A percentile compares a stretch with the other conserved stretches of the same genome.
These are phyloP conservation scores for Cuniculus paca DNA, from an alignment of 2,797 vertebrate species.

Conservation along the genomic window DNA sequence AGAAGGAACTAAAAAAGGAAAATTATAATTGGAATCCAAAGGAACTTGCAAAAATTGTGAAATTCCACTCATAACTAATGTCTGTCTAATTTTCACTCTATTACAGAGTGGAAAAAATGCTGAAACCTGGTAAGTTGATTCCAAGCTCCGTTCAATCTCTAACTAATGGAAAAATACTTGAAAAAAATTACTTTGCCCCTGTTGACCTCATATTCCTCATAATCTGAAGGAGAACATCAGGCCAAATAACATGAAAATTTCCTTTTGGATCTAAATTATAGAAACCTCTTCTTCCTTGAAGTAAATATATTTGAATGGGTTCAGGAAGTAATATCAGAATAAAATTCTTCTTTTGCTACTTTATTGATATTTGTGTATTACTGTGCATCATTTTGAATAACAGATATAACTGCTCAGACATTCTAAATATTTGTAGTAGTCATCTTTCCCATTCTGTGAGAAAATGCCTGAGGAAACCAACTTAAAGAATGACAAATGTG, in stretches of 20 bases:
- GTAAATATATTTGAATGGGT: neutral
- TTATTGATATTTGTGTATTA: neutral
- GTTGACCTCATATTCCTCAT: neutral
- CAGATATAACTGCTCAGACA: neutral
- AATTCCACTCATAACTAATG: slow-evolving; percentile 35
- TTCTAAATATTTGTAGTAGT: neutral
- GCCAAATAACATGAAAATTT: neutral
- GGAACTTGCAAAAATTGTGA: slow-evolving; percentile 43
- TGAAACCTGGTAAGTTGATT: neutral
- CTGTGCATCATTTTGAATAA: neutral
- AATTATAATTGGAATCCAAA: slow-evolving; percentile 46
- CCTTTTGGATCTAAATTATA: slow-evolving; percentile 43
- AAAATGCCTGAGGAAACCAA: neutral
- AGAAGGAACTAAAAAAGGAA: slow-evolving; percentile 32
- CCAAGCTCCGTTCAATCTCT: slow-evolving; percentile 14
- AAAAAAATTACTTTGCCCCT: slow-evolving; percentile 23
- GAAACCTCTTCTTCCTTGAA: neutral
- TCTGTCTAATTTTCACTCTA: neutral
- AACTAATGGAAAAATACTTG: neutral
- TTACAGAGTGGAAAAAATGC: neutral
- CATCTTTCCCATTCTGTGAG: neutral
- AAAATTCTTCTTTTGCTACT: neutral
- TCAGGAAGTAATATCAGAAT: neutral
- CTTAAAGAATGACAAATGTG: neutral
- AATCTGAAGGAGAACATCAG: neutral